Evolutionary conservation across 2,888 invertebrate species (phyloP).

Genomic region (Stenchaetothrips biformis): DNA sequence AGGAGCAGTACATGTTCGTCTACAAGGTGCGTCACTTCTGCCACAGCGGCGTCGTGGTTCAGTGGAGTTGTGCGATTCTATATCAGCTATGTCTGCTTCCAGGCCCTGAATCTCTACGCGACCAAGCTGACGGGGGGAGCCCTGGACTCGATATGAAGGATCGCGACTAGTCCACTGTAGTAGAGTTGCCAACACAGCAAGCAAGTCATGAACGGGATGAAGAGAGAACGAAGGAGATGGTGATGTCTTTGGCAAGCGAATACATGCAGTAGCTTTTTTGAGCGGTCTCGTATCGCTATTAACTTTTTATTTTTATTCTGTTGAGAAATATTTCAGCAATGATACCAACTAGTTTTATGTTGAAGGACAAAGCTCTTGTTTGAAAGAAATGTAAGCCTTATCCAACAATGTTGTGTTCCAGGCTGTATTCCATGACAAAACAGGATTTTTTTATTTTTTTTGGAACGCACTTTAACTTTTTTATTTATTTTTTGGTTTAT

Average conservation of each 20-base stretch:
- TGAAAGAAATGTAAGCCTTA: not conserved
- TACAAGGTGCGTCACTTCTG: constrained; percentile 63
- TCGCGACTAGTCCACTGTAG: constrained; percentile 27
- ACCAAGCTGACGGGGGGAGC: constrained; percentile 74
- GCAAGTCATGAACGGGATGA: not conserved
- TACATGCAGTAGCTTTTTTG: not conserved
- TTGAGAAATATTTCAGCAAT: not conserved
- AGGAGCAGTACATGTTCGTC: constrained; percentile 87
- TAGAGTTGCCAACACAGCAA: constrained; percentile 6
- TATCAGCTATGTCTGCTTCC: constrained; percentile 43
- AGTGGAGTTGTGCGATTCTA: not conserved
- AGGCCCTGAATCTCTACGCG: constrained; percentile 78
- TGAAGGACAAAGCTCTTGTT: not conserved
- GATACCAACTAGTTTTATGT: not conserved
- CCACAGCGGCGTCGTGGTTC: not conserved
- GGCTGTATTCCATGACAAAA: not conserved
- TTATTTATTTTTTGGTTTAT: not conserved
- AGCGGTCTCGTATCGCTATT: too few relatives aligned
- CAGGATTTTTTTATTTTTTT: not conserved
- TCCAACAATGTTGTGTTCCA: not conserved
- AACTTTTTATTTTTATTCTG: too few relatives aligned
- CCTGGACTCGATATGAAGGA: constrained; percentile 53
- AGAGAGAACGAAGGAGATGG: not conserved
- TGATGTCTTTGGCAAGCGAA: not conserved
- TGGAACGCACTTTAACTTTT: not conserved